These are phyloP conservation scores for Ochotona princeps DNA, from an alignment of 2,113 vertebrate genomes.

Conservation along the genomic window DNA sequence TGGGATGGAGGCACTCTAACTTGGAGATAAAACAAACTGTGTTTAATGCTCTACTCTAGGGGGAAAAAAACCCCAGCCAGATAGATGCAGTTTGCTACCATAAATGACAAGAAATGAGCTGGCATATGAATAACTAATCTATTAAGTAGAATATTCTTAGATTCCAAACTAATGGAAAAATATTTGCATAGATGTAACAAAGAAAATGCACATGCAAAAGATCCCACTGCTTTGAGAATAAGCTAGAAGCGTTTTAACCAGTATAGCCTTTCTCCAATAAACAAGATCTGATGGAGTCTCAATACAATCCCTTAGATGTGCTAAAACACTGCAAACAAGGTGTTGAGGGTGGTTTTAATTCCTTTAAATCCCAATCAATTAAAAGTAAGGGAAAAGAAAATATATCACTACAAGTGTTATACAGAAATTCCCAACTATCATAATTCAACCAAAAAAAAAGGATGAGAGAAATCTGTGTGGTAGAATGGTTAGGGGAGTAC, in stretches of 20 bases:
- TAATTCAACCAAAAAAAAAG: background rate
- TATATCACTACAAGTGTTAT: background rate
- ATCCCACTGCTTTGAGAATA: background rate
- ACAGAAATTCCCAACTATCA: background rate
- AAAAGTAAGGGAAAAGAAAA: background rate
- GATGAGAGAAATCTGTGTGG: background rate
- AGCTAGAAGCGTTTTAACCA: background rate
- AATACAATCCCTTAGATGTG: background rate
- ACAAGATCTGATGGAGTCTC: conserved; percentile 20
- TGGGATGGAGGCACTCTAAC: too few species aligned
- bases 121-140: conserved; percentile 20
- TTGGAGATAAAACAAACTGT: too few species aligned
- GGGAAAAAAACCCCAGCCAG: background rate
- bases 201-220: background rate
- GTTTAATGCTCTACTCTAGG: background rate
- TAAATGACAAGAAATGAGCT: background rate
- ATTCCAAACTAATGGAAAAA: conserved; percentile 31
- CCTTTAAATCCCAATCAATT: background rate
- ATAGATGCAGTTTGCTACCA: background rate
- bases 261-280: conserved; percentile 10
- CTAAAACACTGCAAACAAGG: background rate
- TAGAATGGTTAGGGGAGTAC: background rate
- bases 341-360: background rate
- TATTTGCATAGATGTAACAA: background rate
- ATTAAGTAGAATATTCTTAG: conserved; percentile 30